phyloP scores from a whole-genome alignment of 1,140 invertebrate species.

The Pseudoatta argentina region DNA sequence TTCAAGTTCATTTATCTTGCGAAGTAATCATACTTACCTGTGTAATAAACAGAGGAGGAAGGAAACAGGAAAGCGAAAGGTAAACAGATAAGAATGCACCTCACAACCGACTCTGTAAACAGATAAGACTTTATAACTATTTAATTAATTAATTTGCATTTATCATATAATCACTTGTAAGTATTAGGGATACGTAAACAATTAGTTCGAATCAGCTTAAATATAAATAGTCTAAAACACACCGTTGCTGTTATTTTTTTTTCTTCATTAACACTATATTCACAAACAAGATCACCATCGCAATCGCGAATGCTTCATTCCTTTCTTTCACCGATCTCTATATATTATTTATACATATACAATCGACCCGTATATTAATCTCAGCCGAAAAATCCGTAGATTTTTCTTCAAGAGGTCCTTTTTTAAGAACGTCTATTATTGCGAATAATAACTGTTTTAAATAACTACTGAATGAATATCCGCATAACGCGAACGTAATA shows the following conservation, averaged over 20 bases:
- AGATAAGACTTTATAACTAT: slow-evolving; percentile 54
- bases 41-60: background rate
- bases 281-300: slow-evolving; percentile 64
- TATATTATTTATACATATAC: slow-evolving; percentile 71
- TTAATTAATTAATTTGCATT: slow-evolving; percentile 76
- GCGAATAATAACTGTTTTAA: slow-evolving; percentile 42
- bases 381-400: slow-evolving; percentile 60
- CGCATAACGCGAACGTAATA: slow-evolving; percentile 6
- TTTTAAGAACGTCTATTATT: slow-evolving; percentile 45
- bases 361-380: slow-evolving; percentile 73
- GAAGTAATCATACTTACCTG: slow-evolving; percentile 35
- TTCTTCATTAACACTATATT: slow-evolving; percentile 68
- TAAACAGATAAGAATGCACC: background rate
- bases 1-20: background rate
- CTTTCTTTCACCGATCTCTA: slow-evolving; percentile 1
- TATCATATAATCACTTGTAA: slow-evolving; percentile 74
- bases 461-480: slow-evolving; percentile 2
- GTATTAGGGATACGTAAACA: slow-evolving; percentile 75
- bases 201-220: slow-evolving; percentile 75
- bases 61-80: background rate
- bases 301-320: slow-evolving; percentile 7
- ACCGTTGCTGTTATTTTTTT: slow-evolving; percentile 47
- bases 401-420: slow-evolving; percentile 41
- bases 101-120: background rate
- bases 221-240: slow-evolving; percentile 77